phyloP scores from a whole-genome alignment of 2,888 invertebrate genomes.

The Amblyjoppa fuscipennis region DNA sequence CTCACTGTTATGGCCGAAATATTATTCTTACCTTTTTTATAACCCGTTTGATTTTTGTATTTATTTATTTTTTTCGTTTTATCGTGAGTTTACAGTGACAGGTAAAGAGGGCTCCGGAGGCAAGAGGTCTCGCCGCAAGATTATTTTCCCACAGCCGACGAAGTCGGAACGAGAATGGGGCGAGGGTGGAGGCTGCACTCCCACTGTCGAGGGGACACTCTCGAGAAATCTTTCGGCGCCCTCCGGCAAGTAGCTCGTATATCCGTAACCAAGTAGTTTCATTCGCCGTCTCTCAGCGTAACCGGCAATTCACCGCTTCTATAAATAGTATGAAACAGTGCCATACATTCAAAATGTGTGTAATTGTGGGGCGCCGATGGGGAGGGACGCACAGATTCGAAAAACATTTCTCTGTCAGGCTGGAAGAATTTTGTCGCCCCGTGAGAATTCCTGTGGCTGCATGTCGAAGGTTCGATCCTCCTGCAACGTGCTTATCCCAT shows the following conservation, averaged over 20 bases:
- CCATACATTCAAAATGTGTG: slow-evolving; percentile 26
- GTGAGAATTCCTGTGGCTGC: slow-evolving; percentile 50
- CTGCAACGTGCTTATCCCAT: slow-evolving; percentile 16
- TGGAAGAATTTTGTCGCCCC: slow-evolving; percentile 24
- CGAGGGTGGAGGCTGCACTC: slow-evolving; percentile 49
- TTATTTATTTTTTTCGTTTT: background rate
- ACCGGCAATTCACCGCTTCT: slow-evolving; percentile 33
- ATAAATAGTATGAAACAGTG: slow-evolving; percentile 49
- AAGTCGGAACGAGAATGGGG: slow-evolving; percentile 52
- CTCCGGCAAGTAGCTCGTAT: slow-evolving; percentile 50
- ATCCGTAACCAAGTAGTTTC: slow-evolving; percentile 57
- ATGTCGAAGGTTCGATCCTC: background rate
- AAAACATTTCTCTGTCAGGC: slow-evolving; percentile 41
- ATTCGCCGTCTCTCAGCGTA: slow-evolving; percentile 31
- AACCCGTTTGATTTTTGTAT: background rate
- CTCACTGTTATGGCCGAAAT: slow-evolving; percentile 9
- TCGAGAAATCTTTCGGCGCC: slow-evolving; percentile 53
- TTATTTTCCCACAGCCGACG: slow-evolving; percentile 65
- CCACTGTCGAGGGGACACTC: slow-evolving; percentile 40
- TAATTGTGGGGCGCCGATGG: background rate
- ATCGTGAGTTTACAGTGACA: background rate
- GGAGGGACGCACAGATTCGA: slow-evolving; percentile 25
- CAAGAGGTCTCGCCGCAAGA: slow-evolving; percentile 51
- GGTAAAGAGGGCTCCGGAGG: slow-evolving; percentile 22
- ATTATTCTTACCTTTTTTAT: slow-evolving; percentile 19